These are phyloP conservation scores for Drosophila novamexicana DNA, from an alignment of 1,140 invertebrate genomes.

Conservation along the genomic window DNA sequence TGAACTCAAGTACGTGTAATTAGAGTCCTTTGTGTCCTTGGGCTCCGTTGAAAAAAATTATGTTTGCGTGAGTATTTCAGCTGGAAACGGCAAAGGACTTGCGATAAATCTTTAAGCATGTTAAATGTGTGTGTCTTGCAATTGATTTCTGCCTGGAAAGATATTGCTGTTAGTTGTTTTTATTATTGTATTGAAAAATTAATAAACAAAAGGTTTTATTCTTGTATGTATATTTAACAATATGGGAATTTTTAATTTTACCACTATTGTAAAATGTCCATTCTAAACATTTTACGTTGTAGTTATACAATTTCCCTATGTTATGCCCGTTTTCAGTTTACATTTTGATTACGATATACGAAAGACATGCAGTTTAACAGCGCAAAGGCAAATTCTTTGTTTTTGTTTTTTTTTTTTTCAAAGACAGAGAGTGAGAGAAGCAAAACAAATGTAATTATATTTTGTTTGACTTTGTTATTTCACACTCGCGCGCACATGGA, in stretches of 20 bases:
- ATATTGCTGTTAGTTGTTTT: no score
- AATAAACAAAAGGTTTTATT: no score
- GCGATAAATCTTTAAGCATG: constrained; percentile 43
- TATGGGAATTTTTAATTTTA: not conserved
- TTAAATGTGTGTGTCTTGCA: constrained; percentile 33
- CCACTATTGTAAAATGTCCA: no score
- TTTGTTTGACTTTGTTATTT: constrained; percentile 56
- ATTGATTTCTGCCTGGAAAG: constrained; percentile 15
- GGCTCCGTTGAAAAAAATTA: not conserved
- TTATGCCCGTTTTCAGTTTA: constrained; percentile 9
- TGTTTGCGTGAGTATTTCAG: no score
- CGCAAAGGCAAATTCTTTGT: constrained; percentile 44
- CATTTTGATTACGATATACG: constrained; percentile 34
- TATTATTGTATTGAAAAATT: no score
- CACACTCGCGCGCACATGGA: constrained; percentile 21
- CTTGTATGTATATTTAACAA: not conserved
- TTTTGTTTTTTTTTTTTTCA: not conserved
- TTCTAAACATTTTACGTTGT: no score
- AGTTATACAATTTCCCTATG: not conserved
- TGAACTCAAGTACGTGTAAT: constrained; percentile 64
- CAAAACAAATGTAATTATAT: constrained; percentile 55
- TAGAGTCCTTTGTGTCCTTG: constrained; percentile 51
- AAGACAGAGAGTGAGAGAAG: constrained; percentile 16
- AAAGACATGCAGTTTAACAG: constrained; percentile 15
- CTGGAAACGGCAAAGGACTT: constrained; percentile 21